phyloP scores from a whole-genome alignment of 2,888 invertebrate genomes.

The Clistopyga incitator region DNA sequence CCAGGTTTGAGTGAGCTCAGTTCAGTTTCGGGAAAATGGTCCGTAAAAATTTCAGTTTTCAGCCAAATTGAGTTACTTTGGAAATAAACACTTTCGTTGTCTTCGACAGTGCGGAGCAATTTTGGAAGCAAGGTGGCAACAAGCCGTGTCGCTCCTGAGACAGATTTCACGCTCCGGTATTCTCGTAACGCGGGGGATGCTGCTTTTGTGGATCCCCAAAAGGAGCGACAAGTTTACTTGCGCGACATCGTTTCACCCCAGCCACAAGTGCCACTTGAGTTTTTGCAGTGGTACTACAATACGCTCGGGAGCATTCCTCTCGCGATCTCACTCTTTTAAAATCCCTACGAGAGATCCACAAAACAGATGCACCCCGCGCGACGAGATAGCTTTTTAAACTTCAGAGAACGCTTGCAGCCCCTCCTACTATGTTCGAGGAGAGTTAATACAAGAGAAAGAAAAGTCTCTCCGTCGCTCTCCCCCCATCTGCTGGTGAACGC shows the following conservation, averaged over 20 bases:
- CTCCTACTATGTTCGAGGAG: conserved; percentile 56
- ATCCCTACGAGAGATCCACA: conserved; percentile 73
- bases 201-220: conserved; percentile 57
- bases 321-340: conserved; percentile 59
- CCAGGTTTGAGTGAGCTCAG: no score
- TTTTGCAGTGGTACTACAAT: conserved; percentile 30
- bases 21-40: not conserved
- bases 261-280: conserved; percentile 40
- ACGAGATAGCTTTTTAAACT: conserved; percentile 81
- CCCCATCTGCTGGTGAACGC: conserved; percentile 68
- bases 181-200: conserved; percentile 29
- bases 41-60: not conserved
- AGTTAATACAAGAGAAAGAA: conserved; percentile 67
- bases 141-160: conserved; percentile 23
- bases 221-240: conserved; percentile 69
- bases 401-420: conserved; percentile 52
- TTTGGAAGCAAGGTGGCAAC: conserved; percentile 20
- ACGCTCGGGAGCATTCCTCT: conserved; percentile 40
- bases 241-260: conserved; percentile 48
- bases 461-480: conserved; percentile 61
- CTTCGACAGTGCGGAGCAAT: not conserved
- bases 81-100: not conserved
- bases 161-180: conserved; percentile 46
- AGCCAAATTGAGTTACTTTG: not conserved
- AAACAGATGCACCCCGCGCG: conserved; percentile 80